Conservation (phyloP, 64 coral and sea anemone species). For the Catalaphyllia jardinei region DNA sequence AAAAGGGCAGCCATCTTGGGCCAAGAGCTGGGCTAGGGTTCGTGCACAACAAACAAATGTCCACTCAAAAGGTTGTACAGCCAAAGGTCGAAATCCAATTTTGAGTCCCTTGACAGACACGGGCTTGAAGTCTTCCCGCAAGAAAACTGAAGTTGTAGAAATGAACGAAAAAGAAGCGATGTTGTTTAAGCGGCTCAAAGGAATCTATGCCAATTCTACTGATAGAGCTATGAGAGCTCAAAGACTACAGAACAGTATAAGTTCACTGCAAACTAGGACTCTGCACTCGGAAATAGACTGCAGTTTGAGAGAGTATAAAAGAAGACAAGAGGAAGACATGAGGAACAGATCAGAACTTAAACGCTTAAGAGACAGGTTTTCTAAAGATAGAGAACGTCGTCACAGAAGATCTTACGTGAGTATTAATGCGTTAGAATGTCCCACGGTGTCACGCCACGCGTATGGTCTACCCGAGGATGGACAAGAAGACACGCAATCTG, state of each 20-base stretch:
- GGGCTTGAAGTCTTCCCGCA: background rate
- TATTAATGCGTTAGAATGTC: slow-evolving; percentile 70
- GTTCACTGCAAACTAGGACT: slow-evolving; percentile 67
- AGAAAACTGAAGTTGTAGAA: slow-evolving; percentile 50
- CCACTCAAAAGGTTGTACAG: slow-evolving; percentile 6
- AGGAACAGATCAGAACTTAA: slow-evolving; percentile 82
- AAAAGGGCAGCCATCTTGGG: slow-evolving; percentile 48
- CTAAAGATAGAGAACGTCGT: slow-evolving; percentile 70
- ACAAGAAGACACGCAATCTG: slow-evolving; percentile 58
- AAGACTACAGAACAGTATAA: slow-evolving; percentile 58
- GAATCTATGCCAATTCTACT: slow-evolving; percentile 85
- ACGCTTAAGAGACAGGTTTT: slow-evolving; percentile 67
- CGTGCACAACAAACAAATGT: slow-evolving; percentile 72
- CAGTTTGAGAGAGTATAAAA: slow-evolving; percentile 81
- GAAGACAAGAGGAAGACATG: slow-evolving; percentile 73
- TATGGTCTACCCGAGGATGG: slow-evolving; percentile 92
- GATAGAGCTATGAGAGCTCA: slow-evolving; percentile 62
- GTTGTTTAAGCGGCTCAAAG: slow-evolving; percentile 60
- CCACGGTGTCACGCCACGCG: slow-evolving; percentile 74
- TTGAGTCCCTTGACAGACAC: background rate
- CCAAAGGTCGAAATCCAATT: background rate
- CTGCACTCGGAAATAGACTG: slow-evolving; percentile 70
- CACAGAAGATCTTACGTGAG: slow-evolving; percentile 69
- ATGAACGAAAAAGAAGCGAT: slow-evolving; percentile 85
- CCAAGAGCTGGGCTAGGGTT: slow-evolving; percentile 73